A percentile compares a stretch with the other conserved stretches of the same genome.
These are phyloP conservation scores for Cephus pulcher DNA, from an alignment of 2,888 invertebrate species.

Conservation along the genomic window DNA sequence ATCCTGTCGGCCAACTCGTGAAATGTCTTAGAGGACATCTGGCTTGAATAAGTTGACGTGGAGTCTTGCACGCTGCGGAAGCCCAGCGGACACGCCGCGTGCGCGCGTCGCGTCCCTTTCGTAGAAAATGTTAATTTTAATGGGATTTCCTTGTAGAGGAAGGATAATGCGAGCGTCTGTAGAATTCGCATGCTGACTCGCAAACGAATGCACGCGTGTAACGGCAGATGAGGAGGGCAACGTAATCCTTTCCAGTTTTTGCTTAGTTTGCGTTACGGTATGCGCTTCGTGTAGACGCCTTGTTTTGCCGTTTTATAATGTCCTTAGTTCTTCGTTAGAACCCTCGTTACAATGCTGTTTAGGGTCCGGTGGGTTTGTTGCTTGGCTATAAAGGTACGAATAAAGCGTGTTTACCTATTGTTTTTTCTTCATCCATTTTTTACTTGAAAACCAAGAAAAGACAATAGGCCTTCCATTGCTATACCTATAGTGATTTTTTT, in stretches of 20 bases:
- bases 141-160: constrained; percentile 2
- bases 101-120: constrained; percentile 3
- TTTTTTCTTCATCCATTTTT: not conserved
- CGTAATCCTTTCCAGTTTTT: constrained; percentile 45
- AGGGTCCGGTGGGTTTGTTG: not conserved
- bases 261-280: constrained; percentile 36
- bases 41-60: not conserved
- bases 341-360: constrained; percentile 11
- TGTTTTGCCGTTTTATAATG: constrained; percentile 37
- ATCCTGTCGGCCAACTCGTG: not conserved
- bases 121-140: constrained; percentile 8
- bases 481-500: not conserved
- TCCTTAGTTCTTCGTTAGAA: constrained; percentile 25
- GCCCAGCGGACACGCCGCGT: not conserved
- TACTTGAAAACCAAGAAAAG: not conserved
- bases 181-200: not conserved
- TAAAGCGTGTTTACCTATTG: not conserved
- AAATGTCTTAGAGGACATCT: not conserved
- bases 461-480: too few relatives aligned
- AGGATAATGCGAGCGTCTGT: not conserved
- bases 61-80: not conserved
- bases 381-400: not conserved
- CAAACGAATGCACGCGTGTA: constrained; percentile 1
- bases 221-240: constrained; percentile 1
- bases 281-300: constrained; percentile 19